Base-by-base conservation (phyloP, 2,797 vertebrate genomes). In the Epinephelus malabaricus region DNA sequence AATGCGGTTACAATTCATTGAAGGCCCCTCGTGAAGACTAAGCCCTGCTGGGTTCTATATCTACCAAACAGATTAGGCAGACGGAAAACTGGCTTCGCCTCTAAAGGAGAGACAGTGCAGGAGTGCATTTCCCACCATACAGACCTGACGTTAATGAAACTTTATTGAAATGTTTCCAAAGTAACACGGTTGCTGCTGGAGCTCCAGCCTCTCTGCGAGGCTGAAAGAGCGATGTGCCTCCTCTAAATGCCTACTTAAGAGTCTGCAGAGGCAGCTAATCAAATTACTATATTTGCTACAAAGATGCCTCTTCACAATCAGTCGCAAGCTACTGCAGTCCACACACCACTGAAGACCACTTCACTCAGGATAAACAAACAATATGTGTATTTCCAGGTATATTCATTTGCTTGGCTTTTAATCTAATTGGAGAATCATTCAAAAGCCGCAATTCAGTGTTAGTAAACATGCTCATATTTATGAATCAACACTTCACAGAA, bases 131-230 rank as follows among this genome's bases (percentile, higher is more conserved):
- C 73, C 82, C 81, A 76, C 74, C 71, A 69, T 66, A 8, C 69
- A 85, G 76, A 54, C 45, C 78, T 81, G 90, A 89, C 89, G 73
- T 88, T 90, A 92, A 93, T 85, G 76, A 87, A 91, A 89, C 81
- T 84, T 90, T 86, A 91, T 88, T 91, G 84, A 89, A 89, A 90
- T 78, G 70, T 78, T 86, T 86, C 78, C 81, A 49, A 25, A 82
- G 69, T 49, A 84, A 84, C 68, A 76, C 15, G 17, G 78, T 66
- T 82, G 78, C 82, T 71, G 83, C 76, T 21, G 21, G 56, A 76
- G 65, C 68, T 82, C 80, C 47, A 61, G 70, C 73, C 54, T 69
- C 73, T 65, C 43, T 34, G 46, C 64, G 66, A 63, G 73, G 59
- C 19, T 45, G 15, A 60, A 82, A 69, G 86, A 90, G 76, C 25